Evolutionary conservation across 2,113 vertebrate species (phyloP).

Genomic region (Calypte anna): DNA sequence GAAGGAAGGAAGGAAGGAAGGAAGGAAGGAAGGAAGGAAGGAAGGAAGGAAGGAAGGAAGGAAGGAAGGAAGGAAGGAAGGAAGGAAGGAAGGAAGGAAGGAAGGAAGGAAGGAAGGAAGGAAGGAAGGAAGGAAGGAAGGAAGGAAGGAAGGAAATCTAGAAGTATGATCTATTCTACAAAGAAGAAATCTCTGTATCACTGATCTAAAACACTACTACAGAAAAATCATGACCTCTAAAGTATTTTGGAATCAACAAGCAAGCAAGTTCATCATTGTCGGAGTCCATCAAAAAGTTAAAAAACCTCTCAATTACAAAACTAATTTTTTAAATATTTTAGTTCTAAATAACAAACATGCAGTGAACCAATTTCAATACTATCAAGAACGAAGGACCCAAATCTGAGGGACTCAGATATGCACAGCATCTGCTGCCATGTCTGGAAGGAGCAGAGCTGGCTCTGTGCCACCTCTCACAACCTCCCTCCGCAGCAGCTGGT

Average conservation of each 20-base stretch:
- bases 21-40: too few relatives aligned
- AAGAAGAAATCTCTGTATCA: neutral
- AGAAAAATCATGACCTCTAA: neutral
- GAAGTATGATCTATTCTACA: neutral
- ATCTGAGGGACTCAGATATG: neutral
- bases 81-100: too few relatives aligned
- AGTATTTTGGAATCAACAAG: neutral
- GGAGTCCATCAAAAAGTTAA: neutral
- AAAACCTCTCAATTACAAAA: neutral
- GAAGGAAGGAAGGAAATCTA: neutral
- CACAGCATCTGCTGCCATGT: neutral
- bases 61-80: neutral
- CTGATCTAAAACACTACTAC: neutral
- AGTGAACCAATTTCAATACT: neutral
- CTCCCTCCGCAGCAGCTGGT: rapidly evolving
- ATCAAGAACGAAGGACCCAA: neutral
- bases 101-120: neutral
- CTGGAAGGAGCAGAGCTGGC: neutral
- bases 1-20: too few relatives aligned
- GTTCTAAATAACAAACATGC: neutral
- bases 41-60: too few relatives aligned
- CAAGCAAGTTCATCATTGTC: neutral
- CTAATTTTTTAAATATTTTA: neutral
- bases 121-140: neutral
- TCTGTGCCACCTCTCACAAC: neutral